A percentile compares a stretch with the other conserved stretches of the same genome.
Conservation (phyloP, 2,113 vertebrate genomes). For the Eira barbara region DNA sequence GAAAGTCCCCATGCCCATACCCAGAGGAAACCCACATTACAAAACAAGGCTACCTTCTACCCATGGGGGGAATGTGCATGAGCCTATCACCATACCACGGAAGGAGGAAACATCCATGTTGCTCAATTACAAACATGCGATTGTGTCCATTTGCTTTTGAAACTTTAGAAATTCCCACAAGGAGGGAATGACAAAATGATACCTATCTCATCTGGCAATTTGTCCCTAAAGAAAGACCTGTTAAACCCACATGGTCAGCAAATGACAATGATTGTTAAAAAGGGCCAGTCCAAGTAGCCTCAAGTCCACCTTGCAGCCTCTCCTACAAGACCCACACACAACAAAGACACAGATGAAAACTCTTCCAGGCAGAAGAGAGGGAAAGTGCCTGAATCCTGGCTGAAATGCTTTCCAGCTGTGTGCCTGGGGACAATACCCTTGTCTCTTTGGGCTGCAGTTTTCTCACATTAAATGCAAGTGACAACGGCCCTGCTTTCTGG, state of each 20-base stretch:
- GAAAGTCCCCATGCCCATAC: neutral
- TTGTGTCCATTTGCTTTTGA: neutral
- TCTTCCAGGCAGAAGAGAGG: neutral
- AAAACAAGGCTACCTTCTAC: neutral
- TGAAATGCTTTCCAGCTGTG: neutral
- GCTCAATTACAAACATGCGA: neutral
- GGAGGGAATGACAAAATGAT: neutral
- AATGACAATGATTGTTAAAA: neutral
- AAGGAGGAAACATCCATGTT: neutral
- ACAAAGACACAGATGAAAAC: too few species aligned
- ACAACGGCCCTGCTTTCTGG: neutral
- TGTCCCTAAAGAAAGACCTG: neutral
- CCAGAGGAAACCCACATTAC: neutral
- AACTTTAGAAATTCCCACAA: neutral
- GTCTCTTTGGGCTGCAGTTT: neutral
- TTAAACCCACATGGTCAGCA: neutral
- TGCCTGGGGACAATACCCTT: neutral
- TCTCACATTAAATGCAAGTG: neutral
- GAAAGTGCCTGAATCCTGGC: neutral
- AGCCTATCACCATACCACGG: neutral
- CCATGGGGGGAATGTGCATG: accelerated
- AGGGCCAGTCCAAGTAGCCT: neutral
- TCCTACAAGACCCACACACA: accelerated
- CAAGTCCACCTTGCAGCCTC: neutral
- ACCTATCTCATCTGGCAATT: neutral